Base-by-base conservation (phyloP, 2,113 vertebrate genomes). In the Zosterops hypoxanthus region DNA sequence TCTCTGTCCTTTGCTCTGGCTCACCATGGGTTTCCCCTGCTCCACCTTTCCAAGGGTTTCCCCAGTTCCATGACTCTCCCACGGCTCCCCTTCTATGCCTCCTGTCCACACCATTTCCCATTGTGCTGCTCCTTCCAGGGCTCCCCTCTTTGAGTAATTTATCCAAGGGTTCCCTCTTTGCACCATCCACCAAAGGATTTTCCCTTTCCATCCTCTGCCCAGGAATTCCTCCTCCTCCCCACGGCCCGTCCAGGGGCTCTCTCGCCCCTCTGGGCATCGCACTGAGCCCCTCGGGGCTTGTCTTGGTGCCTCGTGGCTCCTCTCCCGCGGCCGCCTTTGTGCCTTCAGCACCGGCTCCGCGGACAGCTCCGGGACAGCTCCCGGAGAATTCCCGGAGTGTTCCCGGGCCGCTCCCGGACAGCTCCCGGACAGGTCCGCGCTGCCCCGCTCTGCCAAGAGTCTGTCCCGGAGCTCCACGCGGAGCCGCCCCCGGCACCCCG, bases 301-400 rank as follows among this genome's bases (percentile, higher is more conserved):
- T 57, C 22, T 77, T 4, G 44, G 5, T 73, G 36, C n/a, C 12
- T 28, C 3, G 3, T 0, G 4, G n/a, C 5, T 7, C 41, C n/a
- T 33, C 26, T 26, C 22, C 52, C 13, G 3, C 2, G 2, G 44
- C 68, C 8, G 14, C 68, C 8, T 14, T 36, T 6, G n/a, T 2
- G 52, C 21, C 16, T 82, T 55, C 53, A 86, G 72, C 82, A 60
- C 44, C 13, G 44, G 13, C 8, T 16, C 12, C 5, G 28, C 23
- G n/a, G 65, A 59, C 50, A 81, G 77, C 28, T 50, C 77, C 68
- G 11, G 75, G 42, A 34, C 5, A 5, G 44, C 3, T 13, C 47
- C 10, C 2, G 46, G 20, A 8, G 2, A 14, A 15, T 2, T 36
- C 46, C 57, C 5, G n/a, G 28, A 2, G 1, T 1, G 11, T 2